Evolutionary conservation across 2,888 invertebrate species (phyloP), one percentile per base, ranked within the genome.

Genomic region (Acronicta leporina): DNA sequence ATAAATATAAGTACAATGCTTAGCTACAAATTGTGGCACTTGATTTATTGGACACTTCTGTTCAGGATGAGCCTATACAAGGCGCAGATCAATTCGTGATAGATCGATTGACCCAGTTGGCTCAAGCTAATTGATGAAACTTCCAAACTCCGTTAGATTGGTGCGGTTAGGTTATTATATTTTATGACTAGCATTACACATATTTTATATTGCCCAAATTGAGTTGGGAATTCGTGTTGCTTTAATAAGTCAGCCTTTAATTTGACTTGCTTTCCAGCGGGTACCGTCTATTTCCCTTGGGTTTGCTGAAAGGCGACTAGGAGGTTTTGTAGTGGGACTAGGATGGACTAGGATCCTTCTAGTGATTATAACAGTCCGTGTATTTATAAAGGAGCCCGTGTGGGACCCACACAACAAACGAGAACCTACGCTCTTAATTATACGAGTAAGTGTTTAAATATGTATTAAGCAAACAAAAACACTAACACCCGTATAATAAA

Each of bases 31-130:
- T 25, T 25, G 43, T 52, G 48, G 10, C 45, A 60, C 41, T 64
- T 64, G 35, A 69, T 74, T 64, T 57, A 64, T 70, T 55, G 54
- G 56, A 57, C 65, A 72, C 56, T 79, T 70, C 68, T 73, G 68
- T 75, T 69, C 64, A 64, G 67, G 60, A 60, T 60, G 70, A 73
- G 65, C 67, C 71, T 67, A 62, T 67, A 64, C 68, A 68, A 63
- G 66, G 69, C 52, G 57, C 62, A 71, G 72, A 78, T 75, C 65
- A 70, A 77, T 77, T 68, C 64, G 67, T 75, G 75, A 77, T 75
- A 72, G 76, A 79, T 79, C 70, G 72, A 52, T 64, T 68, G 80
- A 75, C 75, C 79, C 68, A 81, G 68, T 83, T 74, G 69, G 59
- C 61, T 63, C 49, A 56, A 62, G 56, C 57, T 68, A 68, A 80